These are phyloP conservation scores for Caenorhabditis becei DNA, from an alignment of 2,888 invertebrate species.

Conservation along the genomic window DNA sequence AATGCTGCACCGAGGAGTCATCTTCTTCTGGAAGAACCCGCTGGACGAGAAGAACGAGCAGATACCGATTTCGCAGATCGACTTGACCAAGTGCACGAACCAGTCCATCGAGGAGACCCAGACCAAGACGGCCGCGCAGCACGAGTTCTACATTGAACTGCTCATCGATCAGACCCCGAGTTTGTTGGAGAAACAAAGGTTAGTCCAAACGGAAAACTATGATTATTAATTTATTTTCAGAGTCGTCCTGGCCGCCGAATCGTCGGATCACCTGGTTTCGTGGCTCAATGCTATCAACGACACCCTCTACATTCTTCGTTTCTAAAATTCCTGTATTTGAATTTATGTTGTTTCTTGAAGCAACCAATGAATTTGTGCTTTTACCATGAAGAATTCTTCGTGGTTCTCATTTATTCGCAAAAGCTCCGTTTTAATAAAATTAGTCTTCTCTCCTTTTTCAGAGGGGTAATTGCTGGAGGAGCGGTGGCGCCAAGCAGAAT, in stretches of 20 bases:
- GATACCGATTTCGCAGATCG: conserved; percentile 65
- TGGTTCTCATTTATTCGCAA: too few relatives aligned
- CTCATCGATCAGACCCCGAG: conserved; percentile 67
- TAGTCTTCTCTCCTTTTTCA: too few relatives aligned
- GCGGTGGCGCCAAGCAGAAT: too few relatives aligned
- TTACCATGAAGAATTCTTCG: too few relatives aligned
- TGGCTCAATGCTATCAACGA: conserved; percentile 73
- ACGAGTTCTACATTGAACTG: conserved; percentile 83
- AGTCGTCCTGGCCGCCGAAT: conserved; percentile 71
- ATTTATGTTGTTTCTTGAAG: too few relatives aligned
- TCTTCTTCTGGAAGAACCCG: conserved; percentile 74
- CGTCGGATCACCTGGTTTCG: conserved; percentile 57
- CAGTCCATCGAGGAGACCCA: conserved; percentile 56
- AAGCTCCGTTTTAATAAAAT: too few relatives aligned
- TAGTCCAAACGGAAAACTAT: neutral
- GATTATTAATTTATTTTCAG: conserved; percentile 36
- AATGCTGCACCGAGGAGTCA: conserved; percentile 69
- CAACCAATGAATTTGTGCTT: too few relatives aligned
- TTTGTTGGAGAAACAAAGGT: conserved; percentile 71
- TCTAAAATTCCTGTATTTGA: conserved; percentile 4
- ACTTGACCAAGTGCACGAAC: conserved; percentile 72
- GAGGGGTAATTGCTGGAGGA: too few relatives aligned
- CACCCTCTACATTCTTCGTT: conserved; percentile 66
- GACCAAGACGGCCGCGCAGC: conserved; percentile 6
- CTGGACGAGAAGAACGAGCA: conserved; percentile 65